Conservation (phyloP, 2,888 invertebrate species). For the Idaea dimidiata region DNA sequence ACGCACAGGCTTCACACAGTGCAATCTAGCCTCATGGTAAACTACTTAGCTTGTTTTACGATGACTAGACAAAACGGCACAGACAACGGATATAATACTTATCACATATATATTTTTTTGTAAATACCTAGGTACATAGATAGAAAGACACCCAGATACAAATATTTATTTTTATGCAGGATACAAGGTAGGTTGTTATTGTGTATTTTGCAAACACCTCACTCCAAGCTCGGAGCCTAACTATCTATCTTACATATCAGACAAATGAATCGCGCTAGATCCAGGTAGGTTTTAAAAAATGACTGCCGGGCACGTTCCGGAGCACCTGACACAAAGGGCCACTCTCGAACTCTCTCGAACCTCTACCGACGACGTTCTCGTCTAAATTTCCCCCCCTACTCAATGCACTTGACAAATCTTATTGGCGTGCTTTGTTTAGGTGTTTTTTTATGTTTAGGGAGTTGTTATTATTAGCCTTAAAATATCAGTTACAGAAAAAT, state of each 20-base stretch:
- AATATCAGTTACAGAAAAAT: conserved; percentile 5
- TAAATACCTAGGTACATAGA: too few relatives aligned
- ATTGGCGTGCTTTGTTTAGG: conserved; percentile 20
- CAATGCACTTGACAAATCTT: conserved; percentile 35
- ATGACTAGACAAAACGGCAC: too few relatives aligned
- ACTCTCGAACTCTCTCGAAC: conserved; percentile 48
- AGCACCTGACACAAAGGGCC: conserved; percentile 38
- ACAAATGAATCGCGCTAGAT: conserved; percentile 42
- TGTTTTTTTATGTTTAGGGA: not conserved
- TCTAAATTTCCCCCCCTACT: conserved; percentile 45
- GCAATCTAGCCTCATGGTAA: too few relatives aligned
- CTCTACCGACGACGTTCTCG: conserved; percentile 45
- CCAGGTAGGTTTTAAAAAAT: conserved; percentile 46
- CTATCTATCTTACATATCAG: conserved; percentile 17
- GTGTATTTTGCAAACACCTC: too few relatives aligned
- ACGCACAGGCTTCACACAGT: too few relatives aligned
- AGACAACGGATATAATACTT: too few relatives aligned
- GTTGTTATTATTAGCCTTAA: not conserved
- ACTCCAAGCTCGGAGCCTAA: too few relatives aligned
- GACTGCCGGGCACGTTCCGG: conserved; percentile 54
- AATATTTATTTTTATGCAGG: too few relatives aligned
- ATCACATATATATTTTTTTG: too few relatives aligned
- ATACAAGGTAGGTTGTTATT: too few relatives aligned
- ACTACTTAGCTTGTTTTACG: too few relatives aligned
- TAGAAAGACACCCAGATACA: too few relatives aligned